Conservation (phyloP, 2,113 vertebrate genomes). For the Triplophysa rosa region DNA sequence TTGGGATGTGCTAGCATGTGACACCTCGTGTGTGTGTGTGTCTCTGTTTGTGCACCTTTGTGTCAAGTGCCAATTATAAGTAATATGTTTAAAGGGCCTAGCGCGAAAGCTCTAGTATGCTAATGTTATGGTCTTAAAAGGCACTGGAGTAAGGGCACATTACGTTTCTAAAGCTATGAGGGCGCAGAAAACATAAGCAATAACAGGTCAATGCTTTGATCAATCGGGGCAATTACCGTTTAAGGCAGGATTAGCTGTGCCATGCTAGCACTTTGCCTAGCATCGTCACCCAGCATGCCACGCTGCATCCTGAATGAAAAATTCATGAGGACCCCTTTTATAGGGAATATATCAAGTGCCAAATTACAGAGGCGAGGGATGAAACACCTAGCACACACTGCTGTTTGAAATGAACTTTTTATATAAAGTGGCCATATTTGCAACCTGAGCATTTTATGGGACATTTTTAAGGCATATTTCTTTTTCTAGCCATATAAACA, state of each 20-base stretch:
- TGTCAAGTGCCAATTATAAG: conserved; percentile 26
- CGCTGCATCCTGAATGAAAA: conserved; percentile 49
- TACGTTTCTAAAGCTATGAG: neutral
- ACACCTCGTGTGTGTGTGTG: neutral
- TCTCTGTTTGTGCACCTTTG: neutral
- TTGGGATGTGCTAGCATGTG: neutral
- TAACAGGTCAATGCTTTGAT: conserved; percentile 44
- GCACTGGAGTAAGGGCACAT: neutral
- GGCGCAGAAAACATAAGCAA: conserved; percentile 28
- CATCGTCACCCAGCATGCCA: conserved; percentile 41
- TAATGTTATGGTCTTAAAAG: conserved; percentile 31
- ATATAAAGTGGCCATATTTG: too few species aligned
- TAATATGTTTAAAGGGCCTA: conserved; percentile 3
- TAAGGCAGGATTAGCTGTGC: conserved; percentile 26
- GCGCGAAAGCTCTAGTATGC: neutral
- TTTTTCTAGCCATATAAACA: too few species aligned
- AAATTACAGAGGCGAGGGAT: conserved; percentile 43
- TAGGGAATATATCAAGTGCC: conserved; percentile 45
- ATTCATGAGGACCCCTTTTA: conserved; percentile 57
- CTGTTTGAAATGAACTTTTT: too few species aligned
- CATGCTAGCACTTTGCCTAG: conserved; percentile 21
- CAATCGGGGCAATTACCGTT: conserved; percentile 47
- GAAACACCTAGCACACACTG: conserved; percentile 16
- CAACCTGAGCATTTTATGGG: too few species aligned
- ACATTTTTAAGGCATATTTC: too few species aligned